Evolutionary conservation across 2,113 vertebrate species (phyloP), one percentile per base, ranked within the genome.

Genomic region (Coregonus clupeaformis): DNA sequence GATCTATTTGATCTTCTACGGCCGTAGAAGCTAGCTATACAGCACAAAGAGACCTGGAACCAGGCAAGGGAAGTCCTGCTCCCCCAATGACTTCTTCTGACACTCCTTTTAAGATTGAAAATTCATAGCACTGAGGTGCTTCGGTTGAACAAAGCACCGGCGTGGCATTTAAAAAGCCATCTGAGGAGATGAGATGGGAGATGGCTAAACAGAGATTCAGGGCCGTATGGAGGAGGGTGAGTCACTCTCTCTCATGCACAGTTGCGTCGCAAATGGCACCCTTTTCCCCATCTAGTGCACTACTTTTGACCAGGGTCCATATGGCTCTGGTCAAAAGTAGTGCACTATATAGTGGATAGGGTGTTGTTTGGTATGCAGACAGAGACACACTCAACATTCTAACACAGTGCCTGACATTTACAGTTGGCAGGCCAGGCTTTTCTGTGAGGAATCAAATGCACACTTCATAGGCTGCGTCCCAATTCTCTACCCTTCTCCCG

Each of bases 331-430:
- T 52, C 16, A 16, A 52, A 52, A 52, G 49, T 52, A 18, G 49
- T 52, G 4, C 49, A 52, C 49, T 52, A 16, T 14, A 3, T 52
- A 52, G 12, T 13, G 16, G 18, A 42, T 42, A 52, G 49, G 14
- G 16, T 4, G 49, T 18, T 18, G 49, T 52, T 52, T 52, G 12
- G 49, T 18, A 52, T 18, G 49, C 49, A 13, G 3, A 0, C 49
- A 52, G 49, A 52, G 57, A 60, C 12, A 25, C 68, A 24, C 68
- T 69, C 65, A 52, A 73, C 74, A 74, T 80, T 16, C 55, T 11
- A 79, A 74, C 71, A 14, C 13, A 18, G 64, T 22, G 1, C 42
- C 74, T 81, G 84, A 74, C 82, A 79, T 84, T 82, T 85, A 20
- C 27, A 1, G 73, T 20, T 65, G 67, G 79, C 69, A 79, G 69